These are phyloP conservation scores for Acrocephalus scirpaceus DNA, from an alignment of 2,797 vertebrate genomes.

Conservation along the genomic window DNA sequence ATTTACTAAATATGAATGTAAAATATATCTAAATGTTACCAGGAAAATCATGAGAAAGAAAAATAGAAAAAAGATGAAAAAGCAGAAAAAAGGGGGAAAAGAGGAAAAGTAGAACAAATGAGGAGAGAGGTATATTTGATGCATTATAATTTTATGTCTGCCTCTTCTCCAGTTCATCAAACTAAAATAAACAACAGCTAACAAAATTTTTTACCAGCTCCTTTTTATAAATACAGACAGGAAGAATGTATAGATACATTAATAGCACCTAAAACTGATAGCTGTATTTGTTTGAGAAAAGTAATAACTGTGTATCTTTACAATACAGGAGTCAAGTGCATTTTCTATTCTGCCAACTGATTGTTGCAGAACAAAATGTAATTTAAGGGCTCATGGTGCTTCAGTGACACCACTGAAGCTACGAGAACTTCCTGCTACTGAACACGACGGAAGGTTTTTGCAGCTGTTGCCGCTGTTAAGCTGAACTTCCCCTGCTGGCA, in stretches of 20 bases:
- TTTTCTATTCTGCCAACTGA: background rate
- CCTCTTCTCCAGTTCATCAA: background rate
- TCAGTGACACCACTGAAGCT: background rate
- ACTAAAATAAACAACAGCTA: background rate
- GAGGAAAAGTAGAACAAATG: background rate
- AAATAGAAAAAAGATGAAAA: background rate
- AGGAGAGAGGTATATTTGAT: background rate
- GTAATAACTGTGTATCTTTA: background rate
- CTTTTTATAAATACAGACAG: background rate
- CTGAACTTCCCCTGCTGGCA: background rate
- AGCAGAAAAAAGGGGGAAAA: background rate
- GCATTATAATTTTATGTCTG: background rate
- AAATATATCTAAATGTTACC: background rate
- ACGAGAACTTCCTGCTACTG: background rate
- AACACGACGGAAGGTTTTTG: background rate
- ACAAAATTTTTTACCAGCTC: background rate
- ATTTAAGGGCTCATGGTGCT: background rate
- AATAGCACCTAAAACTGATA: background rate
- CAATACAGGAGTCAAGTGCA: background rate
- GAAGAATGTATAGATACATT: background rate
- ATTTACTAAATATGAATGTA: background rate
- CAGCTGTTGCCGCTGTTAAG: background rate
- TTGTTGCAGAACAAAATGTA: background rate
- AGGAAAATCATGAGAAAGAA: background rate
- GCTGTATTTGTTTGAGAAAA: background rate